Conservation (phyloP, 92 coral and sea anemone genomes). For the Umimayanthus kanabou region DNA sequence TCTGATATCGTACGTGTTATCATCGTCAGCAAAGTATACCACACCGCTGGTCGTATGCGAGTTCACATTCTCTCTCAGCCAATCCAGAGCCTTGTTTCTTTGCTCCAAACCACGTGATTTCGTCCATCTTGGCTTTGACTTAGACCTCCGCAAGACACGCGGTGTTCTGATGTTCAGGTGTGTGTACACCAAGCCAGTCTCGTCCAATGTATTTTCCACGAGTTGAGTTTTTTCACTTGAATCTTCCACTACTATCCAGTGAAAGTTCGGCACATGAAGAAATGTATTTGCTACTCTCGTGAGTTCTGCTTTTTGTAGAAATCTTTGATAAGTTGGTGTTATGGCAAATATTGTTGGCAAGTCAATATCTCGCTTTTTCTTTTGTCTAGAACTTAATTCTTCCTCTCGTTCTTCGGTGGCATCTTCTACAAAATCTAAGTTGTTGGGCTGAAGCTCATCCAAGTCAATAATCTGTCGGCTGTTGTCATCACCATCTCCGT, state of each 20-base stretch:
- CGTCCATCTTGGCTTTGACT: conserved; percentile 78
- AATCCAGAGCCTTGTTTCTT: conserved; percentile 72
- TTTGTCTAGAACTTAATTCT: conserved; percentile 26
- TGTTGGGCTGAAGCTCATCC: conserved; percentile 16
- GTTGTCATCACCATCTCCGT: background rate
- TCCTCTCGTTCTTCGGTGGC: conserved; percentile 14
- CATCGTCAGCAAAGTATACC: conserved; percentile 93
- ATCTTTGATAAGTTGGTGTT: conserved; percentile 84
- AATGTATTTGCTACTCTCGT: conserved; percentile 84
- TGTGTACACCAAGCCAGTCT: conserved; percentile 68
- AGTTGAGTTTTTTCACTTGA: conserved; percentile 69
- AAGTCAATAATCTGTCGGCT: background rate
- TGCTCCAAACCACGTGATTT: conserved; percentile 92
- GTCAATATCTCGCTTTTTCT: conserved; percentile 44
- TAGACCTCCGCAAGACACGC: conserved; percentile 56
- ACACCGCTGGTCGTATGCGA: conserved; percentile 77
- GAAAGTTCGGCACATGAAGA: conserved; percentile 72
- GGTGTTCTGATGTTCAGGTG: conserved; percentile 82
- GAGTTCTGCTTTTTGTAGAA: conserved; percentile 86
- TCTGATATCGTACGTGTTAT: conserved; percentile 81
- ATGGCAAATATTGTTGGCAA: conserved; percentile 83
- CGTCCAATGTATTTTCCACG: conserved; percentile 58
- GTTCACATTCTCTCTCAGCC: conserved; percentile 74
- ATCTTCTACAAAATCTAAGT: conserved; percentile 15
- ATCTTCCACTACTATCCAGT: conserved; percentile 93